Evolutionary conservation across 2,888 invertebrate genomes (phyloP), one percentile per base, ranked within the genome.

Genomic region (Macroteleia sp.): DNA sequence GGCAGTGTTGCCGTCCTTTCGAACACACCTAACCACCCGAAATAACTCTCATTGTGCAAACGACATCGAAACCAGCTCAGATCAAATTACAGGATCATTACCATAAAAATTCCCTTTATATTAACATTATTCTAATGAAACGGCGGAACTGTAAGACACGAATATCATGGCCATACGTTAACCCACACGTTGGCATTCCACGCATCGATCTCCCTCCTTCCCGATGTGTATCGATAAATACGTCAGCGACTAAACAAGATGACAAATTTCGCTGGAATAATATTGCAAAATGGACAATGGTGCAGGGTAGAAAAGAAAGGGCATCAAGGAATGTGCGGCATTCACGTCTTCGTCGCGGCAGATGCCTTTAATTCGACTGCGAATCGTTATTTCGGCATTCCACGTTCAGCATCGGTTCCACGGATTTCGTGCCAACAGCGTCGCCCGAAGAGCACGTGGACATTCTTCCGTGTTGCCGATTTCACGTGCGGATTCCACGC

Each of bases 341-440:
- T 71, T 77, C 77, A 74, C 44, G 62, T 82, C 85, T 80, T 79
- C 84, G 82, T 77, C 77, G 80, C 61, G 76, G 56, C 52, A 73
- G 56, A 70, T 81, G 77, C 82, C 77, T 78, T 71, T 70, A 74
- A 81, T 56, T 77, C 73, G 59, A 52, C 46, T 59, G 41, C 48
- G 46, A 44, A 42, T 59, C 56, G 76, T 76, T 56, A 28, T 20
- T 42, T 50, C 54, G 57, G 50, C 66, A 52, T 66, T 66, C 66
- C 66, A 9, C 30, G 30, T 22, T 19, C 30, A 19, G 20, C 44
- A 44, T 32, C 32, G 46, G 9, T 34, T 34, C 17, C 17, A 28
- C 32, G 56, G 56, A 39, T 61, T 61, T 36, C n/a, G n/a, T n/a
- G n/a, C n/a, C n/a, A n/a, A n/a, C n/a, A n/a, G n/a, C 67, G 48